Conservation (phyloP, 2,113 vertebrate genomes). For the Pelusios castaneus region DNA sequence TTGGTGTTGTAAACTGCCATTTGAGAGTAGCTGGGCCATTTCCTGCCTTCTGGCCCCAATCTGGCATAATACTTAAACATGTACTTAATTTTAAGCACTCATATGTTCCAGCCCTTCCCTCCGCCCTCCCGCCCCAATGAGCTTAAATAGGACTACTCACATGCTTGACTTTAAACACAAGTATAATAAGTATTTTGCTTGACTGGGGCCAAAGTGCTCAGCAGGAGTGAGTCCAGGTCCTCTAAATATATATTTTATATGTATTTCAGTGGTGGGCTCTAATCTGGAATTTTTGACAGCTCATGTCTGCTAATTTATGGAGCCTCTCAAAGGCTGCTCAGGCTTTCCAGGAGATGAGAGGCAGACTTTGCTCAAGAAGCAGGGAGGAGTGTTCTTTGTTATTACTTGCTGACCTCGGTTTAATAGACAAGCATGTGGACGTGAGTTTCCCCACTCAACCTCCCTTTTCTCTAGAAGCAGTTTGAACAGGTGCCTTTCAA, state of each 20-base stretch:
- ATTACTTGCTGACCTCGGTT: background rate
- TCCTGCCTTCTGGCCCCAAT: background rate
- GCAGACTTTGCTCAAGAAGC: background rate
- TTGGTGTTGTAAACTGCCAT: background rate
- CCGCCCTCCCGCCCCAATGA: fast-evolving
- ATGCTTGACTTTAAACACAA: fast-evolving
- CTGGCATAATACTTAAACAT: background rate
- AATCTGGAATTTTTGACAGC: background rate
- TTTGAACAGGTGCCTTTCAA: background rate
- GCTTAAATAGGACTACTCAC: no score
- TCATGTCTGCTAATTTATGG: background rate
- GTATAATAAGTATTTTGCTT: background rate
- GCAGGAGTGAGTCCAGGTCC: background rate
- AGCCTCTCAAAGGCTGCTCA: background rate
- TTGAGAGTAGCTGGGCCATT: fast-evolving
- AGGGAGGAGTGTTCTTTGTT: fast-evolving
- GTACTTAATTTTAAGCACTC: background rate
- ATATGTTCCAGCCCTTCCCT: background rate
- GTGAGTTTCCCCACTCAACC: background rate
- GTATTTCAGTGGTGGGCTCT: background rate
- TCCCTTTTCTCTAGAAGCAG: background rate
- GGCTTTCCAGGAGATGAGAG: background rate
- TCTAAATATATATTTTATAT: fast-evolving
- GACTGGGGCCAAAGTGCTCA: background rate
- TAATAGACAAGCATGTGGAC: background rate